These are phyloP conservation scores for Mesorhabditis spiculigera DNA, from an alignment of 2,888 invertebrate species.

Conservation along the genomic window DNA sequence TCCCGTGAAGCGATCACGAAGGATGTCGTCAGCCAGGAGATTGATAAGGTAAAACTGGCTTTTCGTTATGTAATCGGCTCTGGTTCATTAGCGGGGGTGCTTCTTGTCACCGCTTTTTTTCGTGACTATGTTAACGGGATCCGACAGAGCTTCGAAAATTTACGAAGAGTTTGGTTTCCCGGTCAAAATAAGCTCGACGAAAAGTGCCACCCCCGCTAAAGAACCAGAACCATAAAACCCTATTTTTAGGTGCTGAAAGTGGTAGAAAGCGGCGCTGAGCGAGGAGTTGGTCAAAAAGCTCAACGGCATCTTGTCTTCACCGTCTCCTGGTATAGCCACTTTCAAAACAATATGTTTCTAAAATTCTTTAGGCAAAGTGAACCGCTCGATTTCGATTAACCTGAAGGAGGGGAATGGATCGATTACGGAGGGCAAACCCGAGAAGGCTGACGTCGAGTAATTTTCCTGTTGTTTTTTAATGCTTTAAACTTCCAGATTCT, in stretches of 20 bases:
- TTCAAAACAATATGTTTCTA: neutral
- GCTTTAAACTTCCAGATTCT: slow-evolving; percentile 19
- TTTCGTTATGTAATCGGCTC: no score
- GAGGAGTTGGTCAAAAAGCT: slow-evolving; percentile 76
- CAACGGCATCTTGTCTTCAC: slow-evolving; percentile 80
- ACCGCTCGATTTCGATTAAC: slow-evolving; percentile 61
- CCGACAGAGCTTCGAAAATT: no score
- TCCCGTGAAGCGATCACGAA: slow-evolving; percentile 61
- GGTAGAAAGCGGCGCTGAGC: slow-evolving; percentile 69
- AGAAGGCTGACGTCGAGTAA: slow-evolving; percentile 61
- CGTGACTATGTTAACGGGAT: no score
- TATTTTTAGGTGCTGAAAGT: slow-evolving; percentile 17
- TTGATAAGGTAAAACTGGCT: slow-evolving; percentile 8
- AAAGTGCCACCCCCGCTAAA: no score
- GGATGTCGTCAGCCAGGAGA: slow-evolving; percentile 10
- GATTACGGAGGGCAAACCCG: slow-evolving; percentile 73
- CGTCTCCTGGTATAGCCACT: slow-evolving; percentile 72
- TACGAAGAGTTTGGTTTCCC: no score
- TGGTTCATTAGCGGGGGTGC: no score
- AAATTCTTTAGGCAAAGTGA: no score
- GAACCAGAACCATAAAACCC: no score
- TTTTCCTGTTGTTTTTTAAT: slow-evolving; percentile 4
- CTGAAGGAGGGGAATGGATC: slow-evolving; percentile 80
- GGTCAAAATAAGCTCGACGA: no score
- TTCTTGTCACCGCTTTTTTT: no score